phyloP scores from a whole-genome alignment of 2,797 vertebrate genomes.

The Lithobates sylvaticus region DNA sequence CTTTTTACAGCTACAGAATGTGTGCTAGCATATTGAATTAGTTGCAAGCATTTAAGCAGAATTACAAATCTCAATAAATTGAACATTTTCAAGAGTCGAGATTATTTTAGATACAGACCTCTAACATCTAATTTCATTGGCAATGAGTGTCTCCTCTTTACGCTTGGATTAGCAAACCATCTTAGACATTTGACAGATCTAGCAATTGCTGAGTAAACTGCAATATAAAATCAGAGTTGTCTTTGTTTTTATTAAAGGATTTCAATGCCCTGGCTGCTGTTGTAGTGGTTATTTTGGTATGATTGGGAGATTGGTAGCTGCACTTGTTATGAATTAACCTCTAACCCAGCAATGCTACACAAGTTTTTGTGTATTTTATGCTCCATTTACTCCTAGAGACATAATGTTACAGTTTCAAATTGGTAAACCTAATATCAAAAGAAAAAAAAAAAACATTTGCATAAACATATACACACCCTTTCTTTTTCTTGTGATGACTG shows the following conservation, averaged over 20 bases:
- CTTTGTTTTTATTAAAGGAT: constrained; percentile 52
- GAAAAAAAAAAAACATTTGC: not conserved
- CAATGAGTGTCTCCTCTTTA: constrained; percentile 46
- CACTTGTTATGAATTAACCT: constrained; percentile 51
- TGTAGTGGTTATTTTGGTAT: constrained; percentile 36
- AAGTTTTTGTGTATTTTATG: constrained; percentile 43
- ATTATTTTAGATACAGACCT: constrained; percentile 33
- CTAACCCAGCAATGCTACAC: constrained; percentile 12
- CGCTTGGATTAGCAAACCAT: constrained; percentile 49
- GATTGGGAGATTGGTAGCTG: constrained; percentile 45
- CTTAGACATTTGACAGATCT: constrained; percentile 54
- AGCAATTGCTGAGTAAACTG: constrained; percentile 53
- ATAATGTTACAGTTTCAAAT: not conserved
- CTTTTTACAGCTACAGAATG: not conserved
- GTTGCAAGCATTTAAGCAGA: constrained; percentile 15
- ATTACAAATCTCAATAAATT: constrained; percentile 28
- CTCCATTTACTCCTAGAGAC: constrained; percentile 42
- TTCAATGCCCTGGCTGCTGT: constrained; percentile 30
- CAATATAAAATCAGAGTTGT: constrained; percentile 33
- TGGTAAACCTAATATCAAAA: not conserved
- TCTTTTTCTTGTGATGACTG: not conserved
- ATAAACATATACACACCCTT: not conserved
- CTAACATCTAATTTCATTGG: constrained; percentile 58
- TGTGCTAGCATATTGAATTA: not conserved
- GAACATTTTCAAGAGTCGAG: constrained; percentile 14